phyloP scores from a whole-genome alignment of 2,888 invertebrate genomes.

The Euzophera pinguis region DNA sequence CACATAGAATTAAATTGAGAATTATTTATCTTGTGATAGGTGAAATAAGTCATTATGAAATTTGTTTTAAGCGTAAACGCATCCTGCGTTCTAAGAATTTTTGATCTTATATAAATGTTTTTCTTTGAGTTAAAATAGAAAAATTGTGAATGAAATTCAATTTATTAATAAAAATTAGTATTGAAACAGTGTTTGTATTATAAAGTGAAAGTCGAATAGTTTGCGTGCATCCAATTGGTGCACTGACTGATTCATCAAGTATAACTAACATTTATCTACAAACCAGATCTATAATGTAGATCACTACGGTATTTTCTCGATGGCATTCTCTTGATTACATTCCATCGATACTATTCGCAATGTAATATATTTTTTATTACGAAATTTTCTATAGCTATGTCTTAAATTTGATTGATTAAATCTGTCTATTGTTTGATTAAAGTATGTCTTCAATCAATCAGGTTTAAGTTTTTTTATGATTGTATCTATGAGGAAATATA shows the following conservation, averaged over 20 bases:
- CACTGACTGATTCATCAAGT: slow-evolving; percentile 19
- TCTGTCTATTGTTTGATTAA: background rate
- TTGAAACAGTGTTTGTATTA: slow-evolving; percentile 16
- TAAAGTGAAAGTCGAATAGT: background rate
- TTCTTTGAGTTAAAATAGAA: no score
- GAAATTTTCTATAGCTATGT: background rate
- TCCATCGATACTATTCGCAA: background rate
- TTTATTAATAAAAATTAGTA: background rate
- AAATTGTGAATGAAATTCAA: no score
- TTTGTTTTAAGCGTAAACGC: no score
- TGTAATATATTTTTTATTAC: background rate
- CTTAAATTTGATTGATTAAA: background rate
- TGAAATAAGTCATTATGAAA: no score
- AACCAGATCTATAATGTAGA: slow-evolving; percentile 6
- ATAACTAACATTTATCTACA: slow-evolving; percentile 12
- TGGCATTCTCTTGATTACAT: slow-evolving; percentile 8
- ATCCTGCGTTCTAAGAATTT: no score
- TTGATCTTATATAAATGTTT: no score
- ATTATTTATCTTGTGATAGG: background rate
- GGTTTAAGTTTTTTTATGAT: background rate
- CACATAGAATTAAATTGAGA: no score
- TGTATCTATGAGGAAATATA: no score
- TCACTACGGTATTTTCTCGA: slow-evolving; percentile 5
- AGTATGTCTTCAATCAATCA: background rate
- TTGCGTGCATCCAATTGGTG: slow-evolving; percentile 6